These are phyloP conservation scores for Drosophila incognita DNA, from an alignment of 2,888 invertebrate genomes.

Conservation along the genomic window DNA sequence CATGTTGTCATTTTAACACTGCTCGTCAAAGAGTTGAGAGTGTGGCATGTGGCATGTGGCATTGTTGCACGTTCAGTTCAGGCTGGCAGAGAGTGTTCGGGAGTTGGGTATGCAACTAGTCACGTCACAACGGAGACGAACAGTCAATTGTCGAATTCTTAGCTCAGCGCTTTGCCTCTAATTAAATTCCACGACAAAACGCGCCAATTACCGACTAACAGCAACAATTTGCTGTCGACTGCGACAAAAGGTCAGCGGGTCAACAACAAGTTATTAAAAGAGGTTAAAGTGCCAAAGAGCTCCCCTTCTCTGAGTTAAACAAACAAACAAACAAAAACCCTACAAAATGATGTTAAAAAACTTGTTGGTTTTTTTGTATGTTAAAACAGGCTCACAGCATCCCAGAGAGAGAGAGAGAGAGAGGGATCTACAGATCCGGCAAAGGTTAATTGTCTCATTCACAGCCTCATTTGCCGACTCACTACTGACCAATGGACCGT, in stretches of 20 bases:
- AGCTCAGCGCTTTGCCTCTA: constrained; percentile 27
- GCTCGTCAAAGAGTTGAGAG: constrained; percentile 46
- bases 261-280: constrained; percentile 27
- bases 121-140: constrained; percentile 5
- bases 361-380: constrained; percentile 38
- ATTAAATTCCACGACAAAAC: constrained; percentile 59
- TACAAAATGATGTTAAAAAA: constrained; percentile 49
- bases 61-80: constrained; percentile 58
- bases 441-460: constrained; percentile 60
- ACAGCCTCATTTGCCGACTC: constrained; percentile 23
- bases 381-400: constrained; percentile 56
- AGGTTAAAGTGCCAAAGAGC: constrained; percentile 20
- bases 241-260: constrained; percentile 55
- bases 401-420: constrained; percentile 29
- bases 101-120: constrained; percentile 7
- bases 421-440: constrained; percentile 45
- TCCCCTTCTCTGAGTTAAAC: background rate
- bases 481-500: constrained; percentile 47
- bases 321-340: constrained; percentile 7
- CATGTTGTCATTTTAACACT: constrained; percentile 69
- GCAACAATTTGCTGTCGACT: constrained; percentile 21
- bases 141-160: constrained; percentile 35
- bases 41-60: constrained; percentile 45
- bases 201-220: constrained; percentile 30
- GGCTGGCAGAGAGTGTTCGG: background rate